These are phyloP conservation scores for Drosophila subobscura DNA, from an alignment of 1,140 invertebrate species.

Conservation along the genomic window DNA sequence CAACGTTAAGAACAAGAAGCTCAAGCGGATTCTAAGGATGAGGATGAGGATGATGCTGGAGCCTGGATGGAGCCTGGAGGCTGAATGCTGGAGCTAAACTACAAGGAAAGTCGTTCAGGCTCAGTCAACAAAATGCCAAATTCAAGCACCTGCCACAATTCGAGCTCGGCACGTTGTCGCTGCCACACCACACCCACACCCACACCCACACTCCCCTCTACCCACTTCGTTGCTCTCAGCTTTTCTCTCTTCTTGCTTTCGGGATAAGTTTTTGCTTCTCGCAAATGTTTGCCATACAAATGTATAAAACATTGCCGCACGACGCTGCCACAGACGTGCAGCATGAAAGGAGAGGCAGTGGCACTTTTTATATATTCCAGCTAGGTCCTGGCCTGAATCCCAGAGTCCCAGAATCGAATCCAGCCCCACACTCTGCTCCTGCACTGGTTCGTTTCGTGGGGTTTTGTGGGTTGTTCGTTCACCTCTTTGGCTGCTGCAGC, in stretches of 20 bases:
- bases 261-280: slow-evolving; percentile 41
- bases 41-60: not conserved
- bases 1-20: slow-evolving; percentile 13
- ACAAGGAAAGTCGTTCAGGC: slow-evolving; percentile 73
- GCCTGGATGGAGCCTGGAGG: not conserved
- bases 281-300: slow-evolving; percentile 63
- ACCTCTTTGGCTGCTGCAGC: not conserved
- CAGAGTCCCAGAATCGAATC: not conserved
- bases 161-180: slow-evolving; percentile 69
- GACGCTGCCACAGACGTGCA: slow-evolving; percentile 64
- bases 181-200: slow-evolving; percentile 1
- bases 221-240: too few relatives aligned
- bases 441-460: slow-evolving; percentile 47
- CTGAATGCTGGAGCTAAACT: slow-evolving; percentile 4
- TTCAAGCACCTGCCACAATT: slow-evolving; percentile 80
- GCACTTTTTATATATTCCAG: slow-evolving; percentile 33
- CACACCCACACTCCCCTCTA: not conserved
- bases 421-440: slow-evolving; percentile 7
- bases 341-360: slow-evolving; percentile 29
- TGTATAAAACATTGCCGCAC: slow-evolving; percentile 67
- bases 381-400: not conserved
- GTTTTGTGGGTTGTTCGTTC: not conserved
- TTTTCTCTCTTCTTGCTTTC: not conserved
- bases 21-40: not conserved
- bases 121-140: slow-evolving; percentile 79